Evolutionary conservation across 2,113 vertebrate genomes (phyloP), one percentile per base, ranked within the genome.

Genomic region (Pluvialis apricaria): DNA sequence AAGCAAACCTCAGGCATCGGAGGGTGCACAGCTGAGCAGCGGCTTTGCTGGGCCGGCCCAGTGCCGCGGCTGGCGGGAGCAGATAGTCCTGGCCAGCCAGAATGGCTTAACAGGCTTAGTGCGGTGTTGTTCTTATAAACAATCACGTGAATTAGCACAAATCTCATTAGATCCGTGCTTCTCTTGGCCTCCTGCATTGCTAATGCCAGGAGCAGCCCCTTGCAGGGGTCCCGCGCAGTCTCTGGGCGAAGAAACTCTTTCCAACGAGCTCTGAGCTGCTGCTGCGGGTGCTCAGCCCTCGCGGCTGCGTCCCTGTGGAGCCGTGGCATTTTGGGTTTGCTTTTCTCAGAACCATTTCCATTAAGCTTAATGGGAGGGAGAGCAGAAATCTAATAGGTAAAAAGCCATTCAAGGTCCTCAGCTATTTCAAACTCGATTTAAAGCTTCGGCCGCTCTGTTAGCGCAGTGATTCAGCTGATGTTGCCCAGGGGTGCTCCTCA

Each of bases 141-240:
- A 91, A 93, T 42, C 90, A 96, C 14, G 7, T 95, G 88, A 94
- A 96, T 97, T 93, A 96, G 87, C 24, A 75, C 96, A 96, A 95
- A 96, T 93, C 95, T 94, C 85, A 90, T 95, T 94, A 95, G 76
- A 87, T 32, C 78, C 54, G 8, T 40, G 85, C 94, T 92, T 94
- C 75, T 83, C 71, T 47, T 1, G 6, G 71, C 72, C 91, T 95
- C 36, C 61, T 78, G 82, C 1, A 2, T 10, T 69, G 47, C 70
- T 88, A 71, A 71, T 81, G 52, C 57, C 78, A 6, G 29, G 36
- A 75, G 57, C 47, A 80, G 68, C 58, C 49, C 66, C 66, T 85
- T 1, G 0, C 47, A 20, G 86, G 57, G 61, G 38, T 60, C 51
- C 47, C 2, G 14, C 2, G 19, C 1, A 3, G 32, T 54, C 22